Base-by-base conservation (phyloP, 2,888 invertebrate genomes). In the Ectemnius cavifrons region DNA sequence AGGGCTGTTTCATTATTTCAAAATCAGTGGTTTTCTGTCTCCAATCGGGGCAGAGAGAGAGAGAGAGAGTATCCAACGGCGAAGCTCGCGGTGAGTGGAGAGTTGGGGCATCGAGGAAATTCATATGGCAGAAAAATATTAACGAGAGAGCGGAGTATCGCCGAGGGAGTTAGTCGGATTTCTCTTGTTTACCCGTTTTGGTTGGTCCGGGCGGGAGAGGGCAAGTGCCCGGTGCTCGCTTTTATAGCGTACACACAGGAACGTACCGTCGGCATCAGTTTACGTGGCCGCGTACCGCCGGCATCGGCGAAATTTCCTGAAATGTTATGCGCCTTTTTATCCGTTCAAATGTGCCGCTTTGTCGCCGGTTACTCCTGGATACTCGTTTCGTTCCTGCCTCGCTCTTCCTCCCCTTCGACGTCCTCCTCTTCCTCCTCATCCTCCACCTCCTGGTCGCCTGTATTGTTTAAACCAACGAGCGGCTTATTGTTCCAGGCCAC, bases 301-400 rank as follows among this genome's bases (percentile, higher is more conserved):
- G 52, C n/a, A 5, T 52, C 52, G 52, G 52, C 11, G 52, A 52
- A 52, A 52, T 52, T 52, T 14, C n/a, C 52, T 14, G n/a, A 11
- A 16, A 52, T 52, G 13, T 52, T 52, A 52, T 52, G 52, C 52
- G 52, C 11, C n/a, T 52, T 52, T 52, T 52, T 52, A 52, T 52
- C 52, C 52, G 52, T 52, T 52, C 16, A 52, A 52, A 52, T 52
- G 52, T 52, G 52, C 52, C 52, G 52, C 52, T 52, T 52, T 52
- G 52, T 52, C 52, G 52, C 14, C 52, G 52, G 14, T 52, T 52
- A 52, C 52, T 52, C 52, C 52, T 11, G 14, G 11, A 11, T 52
- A 14, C 52, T 14, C 52, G 47, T n/a, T 52, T 52, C 52, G n/a
- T 11, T 52, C 13, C 56, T 60, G 37, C 59, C 18, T 46, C 47